Conservation (phyloP, 2,113 vertebrate species). For the Arizona elegans region DNA sequence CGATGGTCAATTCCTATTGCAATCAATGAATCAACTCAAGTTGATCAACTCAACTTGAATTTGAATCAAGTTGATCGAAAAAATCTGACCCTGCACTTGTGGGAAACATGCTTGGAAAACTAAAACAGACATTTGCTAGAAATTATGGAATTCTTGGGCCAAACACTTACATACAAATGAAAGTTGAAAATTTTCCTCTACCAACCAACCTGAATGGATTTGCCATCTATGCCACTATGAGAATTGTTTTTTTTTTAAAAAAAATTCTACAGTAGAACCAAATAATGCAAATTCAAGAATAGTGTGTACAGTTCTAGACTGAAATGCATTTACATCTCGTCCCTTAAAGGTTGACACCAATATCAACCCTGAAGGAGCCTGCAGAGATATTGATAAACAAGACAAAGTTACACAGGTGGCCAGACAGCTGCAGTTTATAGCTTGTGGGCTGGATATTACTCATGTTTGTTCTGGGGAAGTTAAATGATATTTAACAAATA, state of each 20-base stretch:
- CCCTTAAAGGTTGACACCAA: conserved; percentile 34
- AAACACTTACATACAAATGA: neutral
- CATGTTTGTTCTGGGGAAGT: conserved; percentile 4
- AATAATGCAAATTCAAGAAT: neutral
- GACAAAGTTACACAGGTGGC: conserved; percentile 23
- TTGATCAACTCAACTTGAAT: too few relatives aligned
- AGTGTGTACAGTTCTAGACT: conserved; percentile 12
- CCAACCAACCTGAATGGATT: neutral
- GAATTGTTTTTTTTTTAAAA: too few relatives aligned
- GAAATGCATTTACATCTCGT: neutral
- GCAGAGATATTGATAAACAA: conserved; percentile 17
- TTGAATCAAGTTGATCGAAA: neutral
- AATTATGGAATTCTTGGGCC: neutral
- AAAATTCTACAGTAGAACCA: conserved; percentile 14
- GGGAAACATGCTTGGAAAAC: neutral
- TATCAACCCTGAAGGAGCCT: conserved; percentile 17
- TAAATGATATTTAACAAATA: conserved; percentile 1
- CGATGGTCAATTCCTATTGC: neutral
- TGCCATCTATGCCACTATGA: neutral
- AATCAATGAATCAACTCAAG: neutral
- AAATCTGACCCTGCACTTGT: neutral
- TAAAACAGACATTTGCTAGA: neutral
- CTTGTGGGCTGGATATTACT: neutral
- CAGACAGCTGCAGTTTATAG: conserved; percentile 36
- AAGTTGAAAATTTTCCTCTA: neutral